These are phyloP conservation scores for Thymelicus lineola DNA, from an alignment of 2,888 invertebrate genomes.

Conservation along the genomic window DNA sequence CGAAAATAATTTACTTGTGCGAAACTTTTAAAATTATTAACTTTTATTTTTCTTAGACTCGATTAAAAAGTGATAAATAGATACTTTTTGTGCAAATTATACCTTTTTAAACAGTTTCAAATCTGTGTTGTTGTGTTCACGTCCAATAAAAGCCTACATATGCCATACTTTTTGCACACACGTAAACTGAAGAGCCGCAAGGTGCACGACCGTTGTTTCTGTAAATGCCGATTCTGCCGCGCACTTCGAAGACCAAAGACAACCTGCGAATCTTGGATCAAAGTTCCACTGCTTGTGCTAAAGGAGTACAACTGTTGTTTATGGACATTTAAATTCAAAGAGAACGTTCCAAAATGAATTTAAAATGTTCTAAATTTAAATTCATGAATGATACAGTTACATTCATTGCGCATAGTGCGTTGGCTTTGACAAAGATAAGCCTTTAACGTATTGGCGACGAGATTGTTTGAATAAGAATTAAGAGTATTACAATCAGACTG, in stretches of 20 bases:
- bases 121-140: slow-evolving; percentile 29
- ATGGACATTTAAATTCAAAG: slow-evolving; percentile 77
- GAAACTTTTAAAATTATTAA: slow-evolving; percentile 6
- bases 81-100: slow-evolving; percentile 1
- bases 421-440: slow-evolving; percentile 47
- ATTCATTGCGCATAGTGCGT: slow-evolving; percentile 21
- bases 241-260: slow-evolving; percentile 67
- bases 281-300: slow-evolving; percentile 71
- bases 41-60: slow-evolving; percentile 1
- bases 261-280: slow-evolving; percentile 68
- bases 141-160: slow-evolving; percentile 73
- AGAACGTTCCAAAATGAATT: slow-evolving; percentile 29
- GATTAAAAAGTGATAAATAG: background rate
- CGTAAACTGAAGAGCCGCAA: slow-evolving; percentile 66
- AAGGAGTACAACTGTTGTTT: slow-evolving; percentile 79
- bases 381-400: background rate
- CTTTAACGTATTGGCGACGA: slow-evolving; percentile 54
- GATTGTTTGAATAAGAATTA: slow-evolving; percentile 54
- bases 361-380: slow-evolving; percentile 1
- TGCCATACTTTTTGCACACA: slow-evolving; percentile 72
- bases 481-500: slow-evolving; percentile 39
- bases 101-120: slow-evolving; percentile 13
- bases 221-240: slow-evolving; percentile 71
- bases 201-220: slow-evolving; percentile 72
- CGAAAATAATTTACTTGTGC: too few species aligned